phyloP scores from a whole-genome alignment of 2,888 invertebrate species.

The Athripsodes cinereus region DNA sequence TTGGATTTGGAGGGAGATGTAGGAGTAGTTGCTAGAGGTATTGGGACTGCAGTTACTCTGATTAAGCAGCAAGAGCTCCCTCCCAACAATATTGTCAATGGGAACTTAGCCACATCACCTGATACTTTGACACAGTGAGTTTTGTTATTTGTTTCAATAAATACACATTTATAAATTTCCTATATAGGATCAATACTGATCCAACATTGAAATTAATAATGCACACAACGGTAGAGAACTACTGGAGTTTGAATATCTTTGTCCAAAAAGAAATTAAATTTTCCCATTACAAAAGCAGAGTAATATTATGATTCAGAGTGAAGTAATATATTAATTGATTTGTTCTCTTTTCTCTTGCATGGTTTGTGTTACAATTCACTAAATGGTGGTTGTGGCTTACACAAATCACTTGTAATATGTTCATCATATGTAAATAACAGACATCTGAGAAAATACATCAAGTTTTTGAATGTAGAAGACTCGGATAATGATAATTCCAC shows the following conservation, averaged over 20 bases:
- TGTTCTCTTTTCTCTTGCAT: conserved; percentile 13
- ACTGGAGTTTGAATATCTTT: too few species aligned
- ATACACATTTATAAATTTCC: too few species aligned
- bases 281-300: too few species aligned
- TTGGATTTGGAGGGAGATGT: conserved; percentile 97
- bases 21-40: conserved; percentile 92
- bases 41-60: conserved; percentile 82
- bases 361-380: conserved; percentile 11
- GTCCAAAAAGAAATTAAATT: too few species aligned
- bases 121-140: conserved; percentile 58
- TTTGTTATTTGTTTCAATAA: too few species aligned
- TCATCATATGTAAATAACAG: conserved; percentile 31
- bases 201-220: too few species aligned
- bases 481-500: conserved; percentile 23
- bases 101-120: conserved; percentile 36
- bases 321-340: background rate
- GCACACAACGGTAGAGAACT: too few species aligned
- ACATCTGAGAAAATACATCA: conserved; percentile 54
- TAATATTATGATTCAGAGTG: background rate
- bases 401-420: conserved; percentile 1
- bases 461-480: conserved; percentile 52
- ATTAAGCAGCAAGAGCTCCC: conserved; percentile 51
- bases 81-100: conserved; percentile 15
- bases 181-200: too few species aligned
- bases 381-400: background rate